Evolutionary conservation across 2,113 vertebrate species (phyloP), one percentile per base, ranked within the genome.

Genomic region (Embiotoca jacksoni): DNA sequence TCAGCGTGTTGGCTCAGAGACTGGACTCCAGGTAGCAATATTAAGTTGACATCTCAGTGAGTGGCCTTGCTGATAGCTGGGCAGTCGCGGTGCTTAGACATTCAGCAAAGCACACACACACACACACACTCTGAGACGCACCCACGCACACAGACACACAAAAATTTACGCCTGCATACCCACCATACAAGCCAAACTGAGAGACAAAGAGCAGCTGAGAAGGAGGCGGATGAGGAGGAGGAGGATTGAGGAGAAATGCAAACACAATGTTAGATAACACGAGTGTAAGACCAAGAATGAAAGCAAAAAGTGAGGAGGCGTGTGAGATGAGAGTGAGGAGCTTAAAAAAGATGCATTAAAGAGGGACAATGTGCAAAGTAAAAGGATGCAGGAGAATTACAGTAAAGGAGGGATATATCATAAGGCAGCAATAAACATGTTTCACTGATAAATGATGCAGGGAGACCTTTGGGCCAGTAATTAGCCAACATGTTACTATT

Each of bases 161-260:
- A 75, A 66, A 49, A 66, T 78, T 37, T 46, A 80, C 49, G 65
- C 82, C 72, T 49, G 69, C 85, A 66, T 68, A 88, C 36, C 80
- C 80, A 65, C 66, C 66, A 52, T 47, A 52, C 63, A 47, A 77
- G 67, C 80, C 82, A 84, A 83, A 69, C 84, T 23, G 78, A 62
- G 80, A 90, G 86, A 91, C 85, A 83, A 87, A 90, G 85, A 91
- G 81, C 92, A 91, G 88, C 86, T 89, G 84, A 90, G 87, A 73
- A 91, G 84, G 80, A 88, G 91, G 90, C 81, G 92, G 81, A 83
- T 75, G 84, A 85, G 78, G 86, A 82, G 68, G 83, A 86, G 83
- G 86, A 87, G 82, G 83, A 81, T 6, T 41, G 84, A 78, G 82
- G 74, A 80, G 72, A 85, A 88, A 87, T 76, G 82, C 82, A 82